Base-by-base conservation (phyloP, 35 echinoderm and acorn worm species). In the Lytechinus variegatus region DNA sequence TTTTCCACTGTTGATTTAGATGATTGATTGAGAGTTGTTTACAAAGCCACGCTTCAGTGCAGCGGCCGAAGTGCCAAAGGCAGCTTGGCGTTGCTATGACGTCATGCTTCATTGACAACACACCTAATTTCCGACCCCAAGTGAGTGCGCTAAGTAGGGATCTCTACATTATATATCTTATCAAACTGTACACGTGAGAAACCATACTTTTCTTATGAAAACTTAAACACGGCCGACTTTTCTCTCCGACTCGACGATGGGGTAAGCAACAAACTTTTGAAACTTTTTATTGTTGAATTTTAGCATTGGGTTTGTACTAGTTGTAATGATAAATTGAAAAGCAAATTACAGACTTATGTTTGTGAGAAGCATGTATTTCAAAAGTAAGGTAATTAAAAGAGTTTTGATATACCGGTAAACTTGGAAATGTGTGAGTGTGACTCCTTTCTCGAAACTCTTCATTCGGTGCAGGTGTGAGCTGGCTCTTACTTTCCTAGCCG, bases 1-100 rank as follows among this genome's bases (percentile, higher is more conserved):
- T 44, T 44, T 44, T 44, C 33, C 0, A 44, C 2, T 44, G 33
- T 44, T 44, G 33, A 44, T 44, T 44, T 44, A 2, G 33, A 79
- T 3, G 14, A 79, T n/a, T 27, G 66, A 79, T 79, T 27, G 14
- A 79, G 6, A 16, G 16, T n/a, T 79, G 66, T 79, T 16, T 71
- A 71, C 61, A 79, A 24, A 79, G 21, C 66, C 33, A 79, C 66
- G 66, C 66, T 79, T 90, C 88, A 33, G 28, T 89, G 28, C 9
- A 57, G 3, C 88, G n/a, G 28, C 88, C 12, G 7, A 12, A 90
- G 10, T 52, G 52, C 28, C 28, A 90, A 9, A 11, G 92, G 27
- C n/a, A 16, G 92, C 92, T 54, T 93, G 14, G 52, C 54, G 92
- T 93, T 93, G 92, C 92, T 93, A 93, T 93, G 92, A 93, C 92